A percentile compares a stretch with the other conserved stretches of the same genome.
Conservation (phyloP, 2,888 invertebrate genomes). For the Leptopilina myrica region DNA sequence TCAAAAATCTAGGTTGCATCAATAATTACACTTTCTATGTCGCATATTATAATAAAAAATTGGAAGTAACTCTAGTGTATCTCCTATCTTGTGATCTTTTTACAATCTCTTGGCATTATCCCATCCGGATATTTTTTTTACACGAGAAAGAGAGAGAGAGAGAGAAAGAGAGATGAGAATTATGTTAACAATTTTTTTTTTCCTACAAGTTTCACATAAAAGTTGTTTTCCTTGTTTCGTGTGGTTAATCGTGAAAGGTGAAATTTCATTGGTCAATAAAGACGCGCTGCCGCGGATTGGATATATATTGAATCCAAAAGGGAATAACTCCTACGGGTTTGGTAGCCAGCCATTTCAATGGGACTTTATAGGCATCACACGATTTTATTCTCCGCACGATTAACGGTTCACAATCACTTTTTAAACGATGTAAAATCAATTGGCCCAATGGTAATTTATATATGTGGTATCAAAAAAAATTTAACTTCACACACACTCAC, state of each 20-base stretch:
- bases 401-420: conserved; percentile 32
- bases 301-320: background rate
- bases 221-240: background rate
- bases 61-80: background rate
- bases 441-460: background rate
- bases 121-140: background rate
- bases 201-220: conserved; percentile 17
- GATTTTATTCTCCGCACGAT: conserved; percentile 6
- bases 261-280: conserved; percentile 24
- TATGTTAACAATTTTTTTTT: background rate
- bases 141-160: background rate
- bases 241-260: conserved; percentile 2
- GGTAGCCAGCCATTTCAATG: conserved; percentile 39
- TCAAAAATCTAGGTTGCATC: background rate
- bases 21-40: conserved; percentile 1
- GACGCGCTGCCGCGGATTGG: too few species aligned
- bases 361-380: conserved; percentile 5
- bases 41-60: background rate
- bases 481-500: conserved; percentile 30
- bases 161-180: background rate
- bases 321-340: conserved; percentile 21
- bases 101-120: background rate
- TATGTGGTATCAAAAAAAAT: background rate
- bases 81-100: background rate
- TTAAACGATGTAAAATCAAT: background rate